Evolutionary conservation across 1,140 invertebrate genomes (phyloP), one percentile per base, ranked within the genome.

Genomic region (Polypedilum pembai): DNA sequence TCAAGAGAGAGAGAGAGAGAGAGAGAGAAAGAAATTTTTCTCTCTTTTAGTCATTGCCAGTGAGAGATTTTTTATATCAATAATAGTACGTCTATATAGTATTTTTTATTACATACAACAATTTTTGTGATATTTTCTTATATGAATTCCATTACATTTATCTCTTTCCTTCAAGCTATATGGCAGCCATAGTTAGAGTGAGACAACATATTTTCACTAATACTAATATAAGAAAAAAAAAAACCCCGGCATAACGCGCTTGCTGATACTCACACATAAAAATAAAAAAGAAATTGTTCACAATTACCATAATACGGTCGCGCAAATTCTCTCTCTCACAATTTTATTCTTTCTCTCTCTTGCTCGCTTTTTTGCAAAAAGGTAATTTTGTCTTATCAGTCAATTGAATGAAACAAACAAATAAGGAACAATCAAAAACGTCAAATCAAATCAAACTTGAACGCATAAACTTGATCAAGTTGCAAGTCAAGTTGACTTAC

Each of bases 91-190:
- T 69, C 65, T 69, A 69, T 69, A 69, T 69, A 69, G 65, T 69
- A 69, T 69, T 69, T 69, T 69, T 69, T 69, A 69, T 69, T 69
- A 69, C 65, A 69, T 69, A 69, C 65, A 69, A 69, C 65, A 69
- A 69, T 69, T 69, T 56, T 69, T 69, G 63, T 8, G 63, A n/a
- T n/a, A 66, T 69, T 69, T 8, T 69, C 65, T 69, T 20, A 69
- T 69, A 69, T 69, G 65, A 69, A 69, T 69, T 69, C 65, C 65
- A 69, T 69, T 69, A 69, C 65, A 69, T 69, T 69, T 69, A 69
- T 69, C 65, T 69, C 65, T 8, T 18, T 69, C 18, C 17, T 18
- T 10, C 65, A 18, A 33, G 24, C n/a, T 1, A 56, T 17, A 56
- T 17, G 45, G n/a, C 10, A 12, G 45, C 45, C 8, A 21, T 10